Evolutionary conservation across 2,888 invertebrate genomes (phyloP).

Genomic region (Acanthosepion esculentum): DNA sequence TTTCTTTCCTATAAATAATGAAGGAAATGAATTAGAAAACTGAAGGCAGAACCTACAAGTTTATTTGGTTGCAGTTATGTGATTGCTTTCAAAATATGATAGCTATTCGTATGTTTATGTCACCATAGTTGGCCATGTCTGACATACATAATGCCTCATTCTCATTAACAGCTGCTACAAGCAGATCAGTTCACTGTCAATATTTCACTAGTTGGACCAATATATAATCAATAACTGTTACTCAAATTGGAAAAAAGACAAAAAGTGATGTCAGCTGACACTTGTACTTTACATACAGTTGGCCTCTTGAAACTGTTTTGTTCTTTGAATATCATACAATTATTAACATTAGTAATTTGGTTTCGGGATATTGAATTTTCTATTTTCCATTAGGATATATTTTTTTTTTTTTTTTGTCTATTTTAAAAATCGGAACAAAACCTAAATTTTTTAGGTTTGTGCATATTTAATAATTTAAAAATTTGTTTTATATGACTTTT

Average conservation of each 20-base stretch:
- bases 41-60: background rate
- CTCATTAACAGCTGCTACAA: slow-evolving; percentile 33
- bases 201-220: too few species aligned
- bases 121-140: background rate
- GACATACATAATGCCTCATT: background rate
- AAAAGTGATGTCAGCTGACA: background rate
- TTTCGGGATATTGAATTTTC: background rate
- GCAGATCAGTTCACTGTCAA: background rate
- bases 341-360: background rate
- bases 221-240: too few species aligned
- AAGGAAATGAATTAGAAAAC: background rate
- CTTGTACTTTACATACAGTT: slow-evolving; percentile 7
- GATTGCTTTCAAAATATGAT: background rate
- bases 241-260: background rate
- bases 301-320: background rate
- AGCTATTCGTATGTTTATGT: background rate
- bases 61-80: background rate
- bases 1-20: background rate
- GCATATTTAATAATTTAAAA: background rate
- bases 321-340: background rate
- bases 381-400: background rate
- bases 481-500: too few species aligned
- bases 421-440: background rate
- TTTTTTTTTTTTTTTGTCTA: too few species aligned
- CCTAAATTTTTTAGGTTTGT: background rate